Base-by-base conservation (phyloP, 2,888 invertebrate genomes). In the Apotomis capreana region DNA sequence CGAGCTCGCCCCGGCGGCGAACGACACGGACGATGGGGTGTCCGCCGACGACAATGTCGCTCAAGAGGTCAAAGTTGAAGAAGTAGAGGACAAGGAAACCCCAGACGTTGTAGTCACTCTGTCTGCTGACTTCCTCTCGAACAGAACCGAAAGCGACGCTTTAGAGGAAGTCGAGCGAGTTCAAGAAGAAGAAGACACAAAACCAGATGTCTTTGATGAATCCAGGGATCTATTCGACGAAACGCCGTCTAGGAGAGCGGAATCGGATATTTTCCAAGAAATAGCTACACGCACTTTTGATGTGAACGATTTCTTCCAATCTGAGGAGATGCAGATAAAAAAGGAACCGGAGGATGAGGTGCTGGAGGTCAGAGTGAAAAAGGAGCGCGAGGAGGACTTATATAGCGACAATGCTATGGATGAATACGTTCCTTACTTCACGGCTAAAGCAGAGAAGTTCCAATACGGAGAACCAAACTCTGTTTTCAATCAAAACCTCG, bases 401-500 rank as follows among this genome's bases (percentile, higher is more conserved):
- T 91, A 92, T 78, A 89, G 87, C 71, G 93, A 93, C 65, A 92
- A 93, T 69, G 92, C 92, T 0, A 90, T 91, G 51, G 93, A 88
- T 67, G 86, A 93, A 37, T 93, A 87, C 74, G 89, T 91, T 36
- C 90, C 92, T 2, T 93, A 90, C 68, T 93, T 92, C 79, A 79
- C 83, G 5, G 82, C 84, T 6, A 91, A 90, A 77, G 75, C 86
- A 0, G 91, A 90, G 74, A 88, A 86, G 69, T 80, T 87, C 76
- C 88, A 87, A 74, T 84, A 78, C 78, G 94, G 81, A 51, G 93
- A 85, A 78, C 78, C 86, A 0, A 83, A 89, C 70, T 94, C 94
- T 0, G 93, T 95, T 0, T 90, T 91, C 78, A 93, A 94, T 61
- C 94, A 95, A 76, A 95, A 95, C 77, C 79, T 95, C 75, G 94